Evolutionary conservation across 2,113 vertebrate species (phyloP), one percentile per base, ranked within the genome.

Genomic region (Anolis carolinensis): DNA sequence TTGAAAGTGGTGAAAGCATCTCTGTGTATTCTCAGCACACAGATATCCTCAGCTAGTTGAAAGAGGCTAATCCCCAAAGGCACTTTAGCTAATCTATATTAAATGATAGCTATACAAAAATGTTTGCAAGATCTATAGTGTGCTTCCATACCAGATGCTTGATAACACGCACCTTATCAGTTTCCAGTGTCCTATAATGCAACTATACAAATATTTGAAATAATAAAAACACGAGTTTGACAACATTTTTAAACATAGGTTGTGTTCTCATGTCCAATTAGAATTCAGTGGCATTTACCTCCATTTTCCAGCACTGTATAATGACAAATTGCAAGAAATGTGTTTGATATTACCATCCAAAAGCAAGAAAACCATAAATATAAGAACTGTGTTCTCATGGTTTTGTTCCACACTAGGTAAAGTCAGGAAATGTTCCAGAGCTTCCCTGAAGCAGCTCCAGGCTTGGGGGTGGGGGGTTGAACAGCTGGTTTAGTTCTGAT

Each of bases 41-140:
- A 70, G 23, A 67, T 5, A 79, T 82, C 63, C 18, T 91, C 82
- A 68, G 25, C 20, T 70, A 85, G 65, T 9, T n/a, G 1, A 85
- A 21, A 18, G 48, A 82, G 25, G 62, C 8, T 68, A 82, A 86
- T 85, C 78, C 20, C 48, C 62, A 55, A 86, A 80, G 36, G 11
- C 70, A 86, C 0, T 0, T 27, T 20, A 32, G 6, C 30, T 86
- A 83, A 77, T 71, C 44, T 87, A 44, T 2, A 67, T 65, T n/a
- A 92, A 94, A 89, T 85, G 81, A 30, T 48, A 18, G 76, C 34
- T 14, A 11, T 9, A 84, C 3, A 87, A 87, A 89, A 82, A 39
- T 4, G 1, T 27, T 77, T 3, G 0, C 11, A 83, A 90, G n/a
- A 84, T 20, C 20, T 74, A 14, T 52, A 92, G 89, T 55, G 72